Percentiles rank a stretch among this genome's conserved stretches.
Conservation (phyloP, 1,140 invertebrate genomes). For the Brachionus angularis region DNA sequence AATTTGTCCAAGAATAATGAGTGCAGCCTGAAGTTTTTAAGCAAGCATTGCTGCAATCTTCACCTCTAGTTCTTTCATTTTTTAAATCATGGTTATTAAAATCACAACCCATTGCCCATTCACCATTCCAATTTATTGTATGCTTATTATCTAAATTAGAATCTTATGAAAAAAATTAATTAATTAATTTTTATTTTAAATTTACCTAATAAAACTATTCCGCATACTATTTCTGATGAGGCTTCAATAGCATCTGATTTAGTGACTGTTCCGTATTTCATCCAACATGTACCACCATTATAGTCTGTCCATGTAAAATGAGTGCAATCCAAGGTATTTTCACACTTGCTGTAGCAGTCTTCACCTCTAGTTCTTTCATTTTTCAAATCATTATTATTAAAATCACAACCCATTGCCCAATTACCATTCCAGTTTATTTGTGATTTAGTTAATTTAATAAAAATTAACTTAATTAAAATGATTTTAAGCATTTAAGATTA, state of each 20-base stretch:
- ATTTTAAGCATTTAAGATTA: too few relatives aligned
- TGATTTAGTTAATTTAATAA: too few relatives aligned
- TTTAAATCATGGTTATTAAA: not conserved
- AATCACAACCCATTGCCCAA: slow-evolving; percentile 7
- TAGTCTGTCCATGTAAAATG: slow-evolving; percentile 43
- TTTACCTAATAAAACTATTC: too few relatives aligned
- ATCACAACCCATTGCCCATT: not conserved
- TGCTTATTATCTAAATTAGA: too few relatives aligned
- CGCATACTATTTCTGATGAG: not conserved
- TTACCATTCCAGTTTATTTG: too few relatives aligned
- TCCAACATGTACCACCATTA: slow-evolving; percentile 42
- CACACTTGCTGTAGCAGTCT: slow-evolving; percentile 1
- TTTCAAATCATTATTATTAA: slow-evolving; percentile 1
- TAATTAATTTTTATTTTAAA: too few relatives aligned
- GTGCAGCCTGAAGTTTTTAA: slow-evolving; percentile 14
- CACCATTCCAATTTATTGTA: too few relatives aligned
- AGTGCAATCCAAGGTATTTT: slow-evolving; percentile 8
- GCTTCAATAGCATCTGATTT: slow-evolving; percentile 8
- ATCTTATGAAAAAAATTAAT: too few relatives aligned
- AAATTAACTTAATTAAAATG: too few relatives aligned
- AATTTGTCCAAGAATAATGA: slow-evolving; percentile 43
- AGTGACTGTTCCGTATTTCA: slow-evolving; percentile 10
- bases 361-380: not conserved
- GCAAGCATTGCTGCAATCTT: not conserved
- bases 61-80: not conserved